These are phyloP conservation scores for Drosophila macrospina DNA, from an alignment of 2,888 invertebrate species.

Conservation along the genomic window DNA sequence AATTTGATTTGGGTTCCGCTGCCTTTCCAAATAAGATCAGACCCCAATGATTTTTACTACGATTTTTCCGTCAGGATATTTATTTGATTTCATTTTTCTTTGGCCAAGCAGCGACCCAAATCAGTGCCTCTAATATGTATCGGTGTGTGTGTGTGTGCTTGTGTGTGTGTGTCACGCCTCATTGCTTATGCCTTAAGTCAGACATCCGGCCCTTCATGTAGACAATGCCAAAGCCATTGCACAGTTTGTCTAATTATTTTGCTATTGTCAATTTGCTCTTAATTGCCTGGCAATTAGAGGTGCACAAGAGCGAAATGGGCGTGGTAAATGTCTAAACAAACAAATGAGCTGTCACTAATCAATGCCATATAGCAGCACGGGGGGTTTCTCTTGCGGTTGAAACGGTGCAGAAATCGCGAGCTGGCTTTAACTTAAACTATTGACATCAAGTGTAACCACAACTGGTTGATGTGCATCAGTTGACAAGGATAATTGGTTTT, in stretches of 20 bases:
- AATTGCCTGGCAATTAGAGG: conserved; percentile 72
- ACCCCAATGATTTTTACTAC: conserved; percentile 44
- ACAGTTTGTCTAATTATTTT: conserved; percentile 69
- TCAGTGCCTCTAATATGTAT: conserved; percentile 35
- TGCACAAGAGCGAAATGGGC: conserved; percentile 31
- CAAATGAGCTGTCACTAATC: conserved; percentile 47
- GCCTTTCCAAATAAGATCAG: conserved; percentile 20
- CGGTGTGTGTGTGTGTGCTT: conserved; percentile 14
- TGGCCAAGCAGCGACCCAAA: conserved; percentile 51
- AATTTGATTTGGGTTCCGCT: conserved; percentile 78
- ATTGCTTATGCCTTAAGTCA: conserved; percentile 37
- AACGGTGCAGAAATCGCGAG: conserved; percentile 3
- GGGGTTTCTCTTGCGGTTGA: conserved; percentile 24
- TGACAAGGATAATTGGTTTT: conserved; percentile 67
- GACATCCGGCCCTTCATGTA: not conserved
- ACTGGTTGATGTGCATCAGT: conserved; percentile 24
- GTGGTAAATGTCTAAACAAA: conserved; percentile 35
- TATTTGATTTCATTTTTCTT: conserved; percentile 68
- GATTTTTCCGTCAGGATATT: conserved; percentile 50
- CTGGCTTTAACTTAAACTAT: conserved; percentile 7
- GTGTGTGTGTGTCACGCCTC: conserved; percentile 54
- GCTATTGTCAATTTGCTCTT: conserved; percentile 74
- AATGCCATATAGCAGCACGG: conserved; percentile 20
- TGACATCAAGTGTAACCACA: conserved; percentile 12
- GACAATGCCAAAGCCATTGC: conserved; percentile 21